Base-by-base conservation (phyloP, 2,113 vertebrate species). In the Saccopteryx leptura region DNA sequence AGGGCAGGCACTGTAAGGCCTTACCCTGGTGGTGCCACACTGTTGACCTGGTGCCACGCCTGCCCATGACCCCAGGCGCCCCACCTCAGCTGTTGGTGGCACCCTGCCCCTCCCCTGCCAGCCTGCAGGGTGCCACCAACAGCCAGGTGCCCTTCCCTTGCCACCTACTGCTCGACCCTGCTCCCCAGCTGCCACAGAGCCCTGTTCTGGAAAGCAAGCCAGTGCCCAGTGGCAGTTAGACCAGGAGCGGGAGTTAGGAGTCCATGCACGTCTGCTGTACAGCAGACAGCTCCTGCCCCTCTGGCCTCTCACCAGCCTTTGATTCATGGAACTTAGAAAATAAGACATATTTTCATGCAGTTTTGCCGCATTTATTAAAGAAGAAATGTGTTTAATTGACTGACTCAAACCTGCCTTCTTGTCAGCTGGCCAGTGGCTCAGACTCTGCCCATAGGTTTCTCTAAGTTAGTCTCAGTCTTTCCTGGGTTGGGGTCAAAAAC, bases 301-400 rank as follows among this genome's bases (percentile, higher is more conserved):
- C 50, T 14, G 94, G 97, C 96, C 65, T 94, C 94, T 56, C 84
- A 71, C 97, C 97, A 95, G 90, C 56, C 94, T 97, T 97, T 83
- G 97, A 96, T 98, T 98, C 96, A 90, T 33, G 66, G 96, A 96
- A 97, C 96, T 96, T 96, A 94, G 78, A 91, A 97, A 96, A 97
- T 86, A 86, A 96, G 95, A 96, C 94, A 94, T 56, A 71, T 97
- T 98, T 97, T 90, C 89, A 90, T 69, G 91, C 95, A 28, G 11
- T 82, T 96, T 95, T 97, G 93, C 94, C 95, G 33, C 63, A 46
- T 82, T 91, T 85, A 97, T 97, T 97, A 96, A 93, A 93, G 74
- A 74, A 91, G 63, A 97, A 97, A 88, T 88, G 97, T 92, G 97
- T 78, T 98, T 96, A 91, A 91, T 50, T 95, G 87, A 96, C 91